These are phyloP conservation scores for Idaea aversata DNA, from an alignment of 2,888 invertebrate genomes.

Conservation along the genomic window DNA sequence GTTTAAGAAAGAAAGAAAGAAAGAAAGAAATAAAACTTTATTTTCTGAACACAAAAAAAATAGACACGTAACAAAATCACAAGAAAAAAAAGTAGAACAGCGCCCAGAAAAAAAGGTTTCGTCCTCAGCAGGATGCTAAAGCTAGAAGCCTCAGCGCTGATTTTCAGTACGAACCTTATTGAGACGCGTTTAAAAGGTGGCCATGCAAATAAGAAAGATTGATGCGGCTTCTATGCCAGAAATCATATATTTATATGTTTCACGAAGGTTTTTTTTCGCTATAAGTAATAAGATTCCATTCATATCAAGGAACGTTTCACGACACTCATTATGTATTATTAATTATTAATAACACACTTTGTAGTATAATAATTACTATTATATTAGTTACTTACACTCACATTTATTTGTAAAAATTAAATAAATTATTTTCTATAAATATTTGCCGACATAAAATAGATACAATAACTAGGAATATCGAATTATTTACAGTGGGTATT, in stretches of 20 bases:
- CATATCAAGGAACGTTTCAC: constrained; percentile 71
- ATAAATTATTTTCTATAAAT: constrained; percentile 47
- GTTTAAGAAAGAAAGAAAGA: too few species aligned
- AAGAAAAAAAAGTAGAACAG: too few species aligned
- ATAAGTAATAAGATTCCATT: constrained; percentile 59
- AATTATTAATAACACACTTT: constrained; percentile 33
- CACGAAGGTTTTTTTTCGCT: not conserved
- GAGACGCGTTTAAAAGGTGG: too few species aligned
- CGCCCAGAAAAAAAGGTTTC: too few species aligned
- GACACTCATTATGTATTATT: constrained; percentile 39
- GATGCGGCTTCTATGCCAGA: too few species aligned
- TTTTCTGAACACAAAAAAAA: too few species aligned
- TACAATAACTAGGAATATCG: constrained; percentile 55
- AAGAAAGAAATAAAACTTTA: too few species aligned
- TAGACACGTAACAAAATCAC: too few species aligned
- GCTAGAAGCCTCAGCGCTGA: too few species aligned
- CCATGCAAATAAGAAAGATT: too few species aligned
- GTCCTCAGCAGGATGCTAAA: too few species aligned
- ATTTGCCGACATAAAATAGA: constrained; percentile 49
- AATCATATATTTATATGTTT: not conserved
- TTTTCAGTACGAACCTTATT: too few species aligned
- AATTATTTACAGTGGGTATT: constrained; percentile 61
- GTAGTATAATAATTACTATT: constrained; percentile 41
- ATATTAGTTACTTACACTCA: constrained; percentile 52
- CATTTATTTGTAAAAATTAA: constrained; percentile 51